A percentile compares a stretch with the other conserved stretches of the same genome.
Evolutionary conservation across 2,113 vertebrate species (phyloP).

Genomic region (Gila orcuttii): DNA sequence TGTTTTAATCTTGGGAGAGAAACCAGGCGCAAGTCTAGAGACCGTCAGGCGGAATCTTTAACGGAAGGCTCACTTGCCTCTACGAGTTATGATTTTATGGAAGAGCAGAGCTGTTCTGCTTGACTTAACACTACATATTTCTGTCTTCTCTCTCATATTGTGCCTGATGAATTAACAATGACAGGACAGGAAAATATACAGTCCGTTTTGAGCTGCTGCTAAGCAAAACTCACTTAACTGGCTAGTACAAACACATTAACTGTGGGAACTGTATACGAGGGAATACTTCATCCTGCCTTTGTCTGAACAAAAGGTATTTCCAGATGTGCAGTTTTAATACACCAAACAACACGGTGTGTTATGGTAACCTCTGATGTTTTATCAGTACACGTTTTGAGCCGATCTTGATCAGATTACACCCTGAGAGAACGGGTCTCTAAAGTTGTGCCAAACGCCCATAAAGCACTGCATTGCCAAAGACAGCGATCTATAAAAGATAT

Average conservation of each 20-base stretch:
- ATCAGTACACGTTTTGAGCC: neutral
- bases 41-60: neutral
- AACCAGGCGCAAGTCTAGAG: constrained; percentile 6
- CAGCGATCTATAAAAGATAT: constrained; percentile 5
- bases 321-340: constrained; percentile 29
- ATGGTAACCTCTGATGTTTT: constrained; percentile 39
- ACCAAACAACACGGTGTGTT: neutral
- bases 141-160: constrained; percentile 13
- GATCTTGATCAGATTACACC: constrained; percentile 28
- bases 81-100: constrained; percentile 26
- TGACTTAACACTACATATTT: constrained; percentile 34
- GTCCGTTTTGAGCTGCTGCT: neutral
- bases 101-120: constrained; percentile 23
- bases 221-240: constrained; percentile 19
- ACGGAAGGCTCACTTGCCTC: constrained; percentile 19
- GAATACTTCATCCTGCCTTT: constrained; percentile 22
- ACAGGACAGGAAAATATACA: constrained; percentile 3
- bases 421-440: constrained; percentile 10
- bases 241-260: constrained; percentile 27
- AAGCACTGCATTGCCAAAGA: constrained; percentile 2
- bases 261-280: constrained; percentile 2
- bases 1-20: constrained; percentile 39
- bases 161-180: constrained; percentile 37
- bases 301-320: constrained; percentile 34
- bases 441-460: constrained; percentile 1